Evolutionary conservation across 37 sponge, comb jelly and placozoan species (phyloP).

Genomic region (Axinella damicornis): DNA sequence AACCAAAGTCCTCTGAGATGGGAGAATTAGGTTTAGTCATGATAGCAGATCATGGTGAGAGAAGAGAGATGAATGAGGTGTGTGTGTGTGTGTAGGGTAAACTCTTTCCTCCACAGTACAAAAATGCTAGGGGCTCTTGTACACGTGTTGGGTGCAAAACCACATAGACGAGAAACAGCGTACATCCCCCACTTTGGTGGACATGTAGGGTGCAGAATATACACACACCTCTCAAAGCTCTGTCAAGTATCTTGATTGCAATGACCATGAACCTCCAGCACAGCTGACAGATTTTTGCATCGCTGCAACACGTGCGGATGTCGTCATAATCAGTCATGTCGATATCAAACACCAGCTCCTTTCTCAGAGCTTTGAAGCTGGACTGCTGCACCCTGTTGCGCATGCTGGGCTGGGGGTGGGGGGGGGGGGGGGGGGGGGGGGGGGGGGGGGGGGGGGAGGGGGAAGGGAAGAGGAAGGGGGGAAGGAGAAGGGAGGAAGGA

Average conservation of each 20-base stretch:
- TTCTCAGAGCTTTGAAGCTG: conserved; percentile 72
- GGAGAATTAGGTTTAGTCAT: too few relatives aligned
- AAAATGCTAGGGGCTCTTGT: too few relatives aligned
- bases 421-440: not conserved
- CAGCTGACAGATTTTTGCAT: conserved; percentile 88
- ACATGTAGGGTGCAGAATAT: too few relatives aligned
- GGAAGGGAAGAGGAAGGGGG: conserved; percentile 4
- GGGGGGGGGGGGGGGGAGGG: not conserved
- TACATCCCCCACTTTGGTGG: too few relatives aligned
- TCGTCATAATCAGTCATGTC: conserved; percentile 99
- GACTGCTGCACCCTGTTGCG: conserved; percentile 72
- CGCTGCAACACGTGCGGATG: conserved; percentile 92
- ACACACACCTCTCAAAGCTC: conserved; percentile 83
- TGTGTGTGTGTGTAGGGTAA: too few relatives aligned
- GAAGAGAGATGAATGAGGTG: too few relatives aligned
- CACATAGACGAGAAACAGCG: too few relatives aligned
- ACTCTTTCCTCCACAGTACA: too few relatives aligned
- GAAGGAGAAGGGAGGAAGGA: not conserved
- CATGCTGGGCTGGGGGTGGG: conserved; percentile 31
- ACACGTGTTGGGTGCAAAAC: too few relatives aligned
- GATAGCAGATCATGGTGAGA: too few relatives aligned
- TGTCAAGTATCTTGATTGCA: conserved; percentile 87
- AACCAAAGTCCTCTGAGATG: conserved; percentile 97
- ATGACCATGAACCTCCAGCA: conserved; percentile 96
- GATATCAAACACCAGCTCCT: conserved; percentile 99